Conservation (phyloP, 2,888 invertebrate species). For the Leptopilina drosophilae region DNA sequence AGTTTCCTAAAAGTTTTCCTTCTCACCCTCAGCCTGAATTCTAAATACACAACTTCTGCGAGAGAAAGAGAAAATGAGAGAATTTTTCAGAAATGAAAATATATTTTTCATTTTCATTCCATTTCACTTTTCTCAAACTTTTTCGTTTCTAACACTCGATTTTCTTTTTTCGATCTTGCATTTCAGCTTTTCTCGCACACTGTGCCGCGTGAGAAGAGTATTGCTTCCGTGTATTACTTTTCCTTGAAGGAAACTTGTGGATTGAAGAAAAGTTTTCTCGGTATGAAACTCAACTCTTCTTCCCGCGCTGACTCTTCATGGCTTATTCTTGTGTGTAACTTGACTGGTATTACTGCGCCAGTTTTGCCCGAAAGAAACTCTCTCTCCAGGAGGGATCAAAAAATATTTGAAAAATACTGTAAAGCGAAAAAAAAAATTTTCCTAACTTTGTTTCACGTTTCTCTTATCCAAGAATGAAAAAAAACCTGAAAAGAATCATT, state of each 20-base stretch:
- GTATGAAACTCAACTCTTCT: not conserved
- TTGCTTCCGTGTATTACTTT: conserved; percentile 27
- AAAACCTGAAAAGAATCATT: no score
- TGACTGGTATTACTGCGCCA: not conserved
- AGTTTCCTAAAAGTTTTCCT: no score
- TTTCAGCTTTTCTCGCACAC: conserved; percentile 4
- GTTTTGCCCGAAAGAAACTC: not conserved
- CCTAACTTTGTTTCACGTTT: no score
- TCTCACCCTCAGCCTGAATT: no score
- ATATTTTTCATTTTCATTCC: not conserved
- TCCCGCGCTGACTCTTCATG: not conserved
- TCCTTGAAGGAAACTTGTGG: conserved; percentile 23
- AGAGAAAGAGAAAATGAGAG: no score
- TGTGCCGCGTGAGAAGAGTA: not conserved
- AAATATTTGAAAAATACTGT: not conserved
- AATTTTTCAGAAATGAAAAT: no score
- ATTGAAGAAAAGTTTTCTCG: conserved; percentile 9
- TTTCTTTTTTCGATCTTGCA: conserved; percentile 20
- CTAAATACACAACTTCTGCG: no score
- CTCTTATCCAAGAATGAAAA: no score
- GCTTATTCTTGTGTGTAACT: conserved; percentile 10
- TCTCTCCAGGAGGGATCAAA: not conserved
- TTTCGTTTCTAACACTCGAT: not conserved
- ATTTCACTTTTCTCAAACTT: conserved; percentile 8
- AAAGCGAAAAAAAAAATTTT: no score